phyloP scores from a whole-genome alignment of 2,797 vertebrate species.

The Galago senegalensis region DNA sequence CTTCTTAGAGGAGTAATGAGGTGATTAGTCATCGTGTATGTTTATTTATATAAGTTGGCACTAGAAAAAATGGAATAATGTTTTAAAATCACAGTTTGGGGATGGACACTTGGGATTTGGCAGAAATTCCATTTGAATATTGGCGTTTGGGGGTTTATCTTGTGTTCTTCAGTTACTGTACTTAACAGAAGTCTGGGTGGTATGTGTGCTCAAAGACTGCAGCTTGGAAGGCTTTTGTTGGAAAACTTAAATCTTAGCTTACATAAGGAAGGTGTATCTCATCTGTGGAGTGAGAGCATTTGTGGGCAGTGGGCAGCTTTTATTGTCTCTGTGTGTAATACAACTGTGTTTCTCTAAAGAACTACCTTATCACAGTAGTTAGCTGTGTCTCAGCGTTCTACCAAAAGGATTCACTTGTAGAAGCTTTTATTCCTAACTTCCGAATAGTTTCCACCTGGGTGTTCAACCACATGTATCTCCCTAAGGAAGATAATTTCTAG shows the following conservation, averaged over 20 bases:
- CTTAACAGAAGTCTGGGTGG: neutral
- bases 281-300: neutral
- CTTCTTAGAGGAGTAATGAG: neutral
- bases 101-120: neutral
- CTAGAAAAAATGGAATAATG: neutral
- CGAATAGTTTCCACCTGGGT: neutral
- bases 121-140: constrained; percentile 1
- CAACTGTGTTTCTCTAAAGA: neutral
- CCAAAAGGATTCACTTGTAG: neutral
- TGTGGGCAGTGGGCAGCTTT: neutral
- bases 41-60: neutral
- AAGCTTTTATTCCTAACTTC: neutral
- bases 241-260: neutral
- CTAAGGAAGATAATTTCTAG: neutral
- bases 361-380: neutral
- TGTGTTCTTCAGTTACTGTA: neutral
- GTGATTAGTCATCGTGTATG: neutral
- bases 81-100: neutral
- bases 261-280: neutral
- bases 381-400: neutral
- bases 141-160: neutral
- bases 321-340: neutral
- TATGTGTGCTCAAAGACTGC: neutral
- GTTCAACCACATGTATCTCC: neutral
- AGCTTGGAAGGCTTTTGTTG: neutral